A percentile compares a stretch with the other conserved stretches of the same genome.
These are phyloP conservation scores for Neofelis nebulosa DNA, from an alignment of 2,113 vertebrate genomes.

Conservation along the genomic window DNA sequence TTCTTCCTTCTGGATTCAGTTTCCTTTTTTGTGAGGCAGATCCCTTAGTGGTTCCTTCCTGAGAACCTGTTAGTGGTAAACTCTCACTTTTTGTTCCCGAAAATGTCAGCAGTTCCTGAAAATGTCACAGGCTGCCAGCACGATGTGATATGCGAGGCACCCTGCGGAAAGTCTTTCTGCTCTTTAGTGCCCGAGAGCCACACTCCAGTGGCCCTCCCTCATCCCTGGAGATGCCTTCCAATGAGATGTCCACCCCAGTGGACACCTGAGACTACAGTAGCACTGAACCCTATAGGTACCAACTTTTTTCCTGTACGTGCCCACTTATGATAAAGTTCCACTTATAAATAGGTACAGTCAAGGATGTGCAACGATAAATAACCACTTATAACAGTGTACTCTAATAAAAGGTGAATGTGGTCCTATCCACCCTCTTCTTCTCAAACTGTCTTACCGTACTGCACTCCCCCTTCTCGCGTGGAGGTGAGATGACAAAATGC, in stretches of 20 bases:
- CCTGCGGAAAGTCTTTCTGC: neutral
- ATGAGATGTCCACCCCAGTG: too few relatives aligned
- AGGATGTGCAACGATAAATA: neutral
- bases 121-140: neutral
- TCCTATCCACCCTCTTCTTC: neutral
- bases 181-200: neutral
- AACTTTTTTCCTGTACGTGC: neutral
- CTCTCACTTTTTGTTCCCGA: neutral
- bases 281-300: neutral
- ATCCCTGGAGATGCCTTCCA: neutral
- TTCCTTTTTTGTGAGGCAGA: slow-evolving; percentile 22
- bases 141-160: neutral
- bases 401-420: neutral
- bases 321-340: neutral
- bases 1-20: slow-evolving; percentile 4
- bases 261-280: too few relatives aligned
- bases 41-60: neutral
- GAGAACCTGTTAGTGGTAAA: neutral
- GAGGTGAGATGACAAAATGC: neutral
- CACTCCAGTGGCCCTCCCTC: neutral
- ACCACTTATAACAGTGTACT: neutral
- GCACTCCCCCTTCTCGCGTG: neutral
- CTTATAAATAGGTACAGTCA: neutral
- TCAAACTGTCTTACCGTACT: neutral
- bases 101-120: neutral